Evolutionary conservation across 1,140 invertebrate genomes (phyloP), one percentile per base, ranked within the genome.

Genomic region (Physella acuta): DNA sequence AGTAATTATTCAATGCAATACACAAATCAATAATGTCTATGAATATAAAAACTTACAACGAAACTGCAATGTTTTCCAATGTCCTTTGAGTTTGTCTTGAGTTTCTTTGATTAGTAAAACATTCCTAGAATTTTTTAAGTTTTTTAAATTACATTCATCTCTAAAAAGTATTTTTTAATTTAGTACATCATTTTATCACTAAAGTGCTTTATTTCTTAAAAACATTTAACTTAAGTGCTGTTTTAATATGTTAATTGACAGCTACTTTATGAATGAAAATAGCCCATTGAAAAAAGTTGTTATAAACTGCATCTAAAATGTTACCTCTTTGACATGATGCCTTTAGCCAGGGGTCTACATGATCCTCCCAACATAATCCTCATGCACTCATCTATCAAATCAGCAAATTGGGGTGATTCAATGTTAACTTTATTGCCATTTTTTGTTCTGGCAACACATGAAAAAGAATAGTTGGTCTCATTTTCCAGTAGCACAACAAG

Each of bases 1-100:
- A n/a, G n/a, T n/a, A n/a, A n/a, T n/a, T n/a, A n/a, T n/a, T n/a
- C n/a, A n/a, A n/a, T n/a, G n/a, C n/a, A n/a, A n/a, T n/a, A n/a
- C n/a, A n/a, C n/a, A n/a, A n/a, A n/a, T n/a, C n/a, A n/a, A n/a
- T n/a, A n/a, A n/a, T n/a, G n/a, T n/a, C n/a, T n/a, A 63, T n/a
- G 44, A 14, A 63, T 14, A 63, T 20, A 44, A 28, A 58, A 30
- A 75, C 65, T 52, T 51, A 71, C 70, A 55, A 55, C 70, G 39
- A 44, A 61, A 71, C 56, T 71, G 70, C 33, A 71, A 61, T 11
- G 51, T 37, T 34, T 61, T 71, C 70, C 70, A 71, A 5, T 17
- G 17, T 26, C 55, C 36, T 24, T 71, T 71, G 3, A 60, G 63
- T 36, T 24, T 37, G 64, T 71, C 70, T 30, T 71, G 70, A 28